These are phyloP conservation scores for Beris morrisii DNA, from an alignment of 2,888 invertebrate genomes.

Conservation along the genomic window DNA sequence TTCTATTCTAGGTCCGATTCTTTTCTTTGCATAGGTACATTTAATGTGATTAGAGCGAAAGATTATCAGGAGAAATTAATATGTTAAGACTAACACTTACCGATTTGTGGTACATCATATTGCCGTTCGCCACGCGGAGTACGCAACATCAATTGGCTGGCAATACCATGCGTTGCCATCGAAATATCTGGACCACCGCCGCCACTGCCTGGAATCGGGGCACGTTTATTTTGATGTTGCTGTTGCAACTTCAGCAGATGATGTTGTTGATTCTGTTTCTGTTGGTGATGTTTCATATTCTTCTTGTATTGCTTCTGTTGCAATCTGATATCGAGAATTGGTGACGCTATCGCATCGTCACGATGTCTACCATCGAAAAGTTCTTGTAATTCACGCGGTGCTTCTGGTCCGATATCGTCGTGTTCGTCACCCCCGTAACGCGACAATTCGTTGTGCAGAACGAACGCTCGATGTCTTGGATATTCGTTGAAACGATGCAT, in stretches of 20 bases:
- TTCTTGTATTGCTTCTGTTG: conserved; percentile 52
- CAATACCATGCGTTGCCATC: conserved; percentile 62
- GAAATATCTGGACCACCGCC: conserved; percentile 43
- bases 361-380: conserved; percentile 21
- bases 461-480: background rate
- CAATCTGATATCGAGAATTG: conserved; percentile 46
- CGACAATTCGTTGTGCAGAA: too few species aligned
- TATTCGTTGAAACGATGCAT: conserved; percentile 24
- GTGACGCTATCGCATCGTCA: background rate
- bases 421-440: background rate
- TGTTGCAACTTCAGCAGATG: conserved; percentile 31
- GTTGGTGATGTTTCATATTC: conserved; percentile 43
- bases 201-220: conserved; percentile 43
- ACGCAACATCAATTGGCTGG: conserved; percentile 77
- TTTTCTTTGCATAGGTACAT: too few species aligned
- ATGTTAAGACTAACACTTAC: conserved; percentile 59
- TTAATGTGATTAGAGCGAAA: too few species aligned
- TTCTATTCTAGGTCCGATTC: too few species aligned
- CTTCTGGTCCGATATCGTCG: conserved; percentile 5
- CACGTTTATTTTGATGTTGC: conserved; percentile 43
- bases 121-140: conserved; percentile 74
- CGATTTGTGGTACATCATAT: conserved; percentile 86
- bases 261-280: conserved; percentile 36
- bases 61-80: background rate
- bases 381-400: conserved; percentile 32